These are phyloP conservation scores for Drosophila maculinotata DNA, from an alignment of 2,888 invertebrate species.

Conservation along the genomic window DNA sequence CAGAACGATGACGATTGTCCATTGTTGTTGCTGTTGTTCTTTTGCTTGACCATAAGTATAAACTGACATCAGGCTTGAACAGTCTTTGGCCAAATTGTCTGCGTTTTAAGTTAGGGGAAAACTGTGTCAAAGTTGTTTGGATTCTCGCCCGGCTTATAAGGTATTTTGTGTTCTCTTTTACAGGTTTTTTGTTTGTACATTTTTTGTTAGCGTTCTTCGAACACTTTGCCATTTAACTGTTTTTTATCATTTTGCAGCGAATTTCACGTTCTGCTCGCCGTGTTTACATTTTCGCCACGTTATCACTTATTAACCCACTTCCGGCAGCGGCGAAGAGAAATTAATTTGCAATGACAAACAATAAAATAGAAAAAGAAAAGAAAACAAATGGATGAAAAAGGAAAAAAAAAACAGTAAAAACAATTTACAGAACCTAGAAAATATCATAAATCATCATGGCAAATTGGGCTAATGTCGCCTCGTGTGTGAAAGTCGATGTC, in stretches of 20 bases:
- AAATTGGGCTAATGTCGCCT: slow-evolving; percentile 76
- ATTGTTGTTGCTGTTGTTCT: slow-evolving; percentile 16
- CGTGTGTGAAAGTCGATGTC: slow-evolving; percentile 69
- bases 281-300: slow-evolving; percentile 74
- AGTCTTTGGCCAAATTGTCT: slow-evolving; percentile 13
- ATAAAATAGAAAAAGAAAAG: slow-evolving; percentile 26
- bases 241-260: slow-evolving; percentile 36
- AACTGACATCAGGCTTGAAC: slow-evolving; percentile 3
- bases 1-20: slow-evolving; percentile 11
- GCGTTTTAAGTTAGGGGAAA: slow-evolving; percentile 31
- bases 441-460: slow-evolving; percentile 72
- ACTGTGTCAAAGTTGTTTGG: slow-evolving; percentile 60
- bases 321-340: slow-evolving; percentile 63
- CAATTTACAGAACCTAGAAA: slow-evolving; percentile 77
- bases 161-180: slow-evolving; percentile 24
- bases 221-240: slow-evolving; percentile 45
- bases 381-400: slow-evolving; percentile 9
- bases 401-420: slow-evolving; percentile 50
- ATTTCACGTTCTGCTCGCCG: slow-evolving; percentile 62
- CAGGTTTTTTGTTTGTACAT: slow-evolving; percentile 21
- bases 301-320: slow-evolving; percentile 81
- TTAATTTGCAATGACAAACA: slow-evolving; percentile 70
- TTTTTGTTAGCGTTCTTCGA: slow-evolving; percentile 11
- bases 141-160: slow-evolving; percentile 33
- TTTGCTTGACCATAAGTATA: slow-evolving; percentile 10